Percentiles rank a stretch among this genome's conserved stretches.
phyloP scores from a whole-genome alignment of 2,888 invertebrate species.

The Drosophila paramelanica region DNA sequence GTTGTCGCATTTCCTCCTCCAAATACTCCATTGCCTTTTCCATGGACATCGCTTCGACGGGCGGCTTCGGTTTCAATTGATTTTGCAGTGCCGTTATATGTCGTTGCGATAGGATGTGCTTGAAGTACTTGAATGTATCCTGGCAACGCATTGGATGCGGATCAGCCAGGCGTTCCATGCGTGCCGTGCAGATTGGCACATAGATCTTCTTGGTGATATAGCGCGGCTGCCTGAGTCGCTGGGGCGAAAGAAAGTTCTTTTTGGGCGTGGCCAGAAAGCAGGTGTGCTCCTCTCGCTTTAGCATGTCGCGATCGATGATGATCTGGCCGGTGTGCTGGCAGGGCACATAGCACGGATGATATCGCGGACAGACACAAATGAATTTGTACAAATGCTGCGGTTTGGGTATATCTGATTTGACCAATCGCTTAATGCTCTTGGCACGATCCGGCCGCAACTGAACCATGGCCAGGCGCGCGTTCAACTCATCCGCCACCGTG shows the following conservation, averaged over 20 bases:
- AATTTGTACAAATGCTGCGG: constrained; percentile 70
- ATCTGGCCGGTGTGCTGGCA: constrained; percentile 82
- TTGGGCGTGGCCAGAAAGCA: constrained; percentile 82
- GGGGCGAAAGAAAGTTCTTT: constrained; percentile 58
- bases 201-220: constrained; percentile 67
- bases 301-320: constrained; percentile 81
- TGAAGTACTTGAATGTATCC: constrained; percentile 68
- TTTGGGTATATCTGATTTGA: constrained; percentile 46
- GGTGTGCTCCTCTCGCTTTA: constrained; percentile 82
- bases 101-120: constrained; percentile 61
- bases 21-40: constrained; percentile 78
- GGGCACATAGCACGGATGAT: constrained; percentile 68
- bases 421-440: constrained; percentile 71
- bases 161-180: constrained; percentile 77
- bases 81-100: constrained; percentile 68
- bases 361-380: constrained; percentile 75
- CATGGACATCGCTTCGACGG: constrained; percentile 68
- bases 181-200: constrained; percentile 81
- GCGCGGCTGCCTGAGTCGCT: constrained; percentile 46
- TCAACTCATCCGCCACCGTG: constrained; percentile 79
- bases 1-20: constrained; percentile 81
- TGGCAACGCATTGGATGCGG: constrained; percentile 73
- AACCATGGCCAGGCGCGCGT: constrained; percentile 69
- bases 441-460: constrained; percentile 72
- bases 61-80: constrained; percentile 68